These are phyloP conservation scores for Trichogramma pretiosum DNA, from an alignment of 1,140 invertebrate genomes.

Conservation along the genomic window DNA sequence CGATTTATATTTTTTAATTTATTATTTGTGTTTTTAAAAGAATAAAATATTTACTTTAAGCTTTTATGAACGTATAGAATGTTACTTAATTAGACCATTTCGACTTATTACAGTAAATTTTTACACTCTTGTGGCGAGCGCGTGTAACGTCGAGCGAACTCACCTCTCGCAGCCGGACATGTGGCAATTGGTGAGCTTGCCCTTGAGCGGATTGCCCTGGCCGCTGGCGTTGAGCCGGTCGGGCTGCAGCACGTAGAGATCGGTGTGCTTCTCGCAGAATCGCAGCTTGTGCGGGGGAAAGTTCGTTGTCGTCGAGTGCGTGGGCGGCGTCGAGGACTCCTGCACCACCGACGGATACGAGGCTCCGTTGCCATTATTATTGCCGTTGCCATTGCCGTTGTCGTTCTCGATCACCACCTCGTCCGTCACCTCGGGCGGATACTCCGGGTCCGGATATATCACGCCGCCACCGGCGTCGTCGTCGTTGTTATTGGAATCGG, in stretches of 20 bases:
- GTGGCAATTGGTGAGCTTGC: slow-evolving; percentile 86
- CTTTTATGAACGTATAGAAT: too few relatives aligned
- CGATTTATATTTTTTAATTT: too few relatives aligned
- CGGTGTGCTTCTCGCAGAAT: slow-evolving; percentile 77
- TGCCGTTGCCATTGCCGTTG: slow-evolving; percentile 19
- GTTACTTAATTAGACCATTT: too few relatives aligned
- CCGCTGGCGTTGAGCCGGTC: slow-evolving; percentile 70
- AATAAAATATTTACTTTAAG: too few relatives aligned
- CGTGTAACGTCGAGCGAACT: slow-evolving; percentile 71
- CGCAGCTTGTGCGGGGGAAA: slow-evolving; percentile 46
- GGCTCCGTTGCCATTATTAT: too few relatives aligned
- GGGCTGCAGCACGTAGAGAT: slow-evolving; percentile 77
- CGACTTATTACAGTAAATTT: too few relatives aligned
- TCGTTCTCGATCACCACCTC: slow-evolving; percentile 25
- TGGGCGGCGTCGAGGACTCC: slow-evolving; percentile 36
- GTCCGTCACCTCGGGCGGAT: slow-evolving; percentile 29
- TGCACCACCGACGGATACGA: slow-evolving; percentile 27
- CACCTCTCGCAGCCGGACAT: slow-evolving; percentile 81
- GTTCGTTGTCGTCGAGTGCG: slow-evolving; percentile 33
- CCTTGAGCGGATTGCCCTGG: slow-evolving; percentile 67
- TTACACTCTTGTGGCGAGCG: too few relatives aligned
- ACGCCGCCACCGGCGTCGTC: too few relatives aligned
- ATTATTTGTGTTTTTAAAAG: too few relatives aligned
- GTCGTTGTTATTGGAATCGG: slow-evolving; percentile 41
- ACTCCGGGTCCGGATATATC: slow-evolving; percentile 34